Base-by-base conservation (phyloP, 2,888 invertebrate genomes). In the Melitaea athalia region DNA sequence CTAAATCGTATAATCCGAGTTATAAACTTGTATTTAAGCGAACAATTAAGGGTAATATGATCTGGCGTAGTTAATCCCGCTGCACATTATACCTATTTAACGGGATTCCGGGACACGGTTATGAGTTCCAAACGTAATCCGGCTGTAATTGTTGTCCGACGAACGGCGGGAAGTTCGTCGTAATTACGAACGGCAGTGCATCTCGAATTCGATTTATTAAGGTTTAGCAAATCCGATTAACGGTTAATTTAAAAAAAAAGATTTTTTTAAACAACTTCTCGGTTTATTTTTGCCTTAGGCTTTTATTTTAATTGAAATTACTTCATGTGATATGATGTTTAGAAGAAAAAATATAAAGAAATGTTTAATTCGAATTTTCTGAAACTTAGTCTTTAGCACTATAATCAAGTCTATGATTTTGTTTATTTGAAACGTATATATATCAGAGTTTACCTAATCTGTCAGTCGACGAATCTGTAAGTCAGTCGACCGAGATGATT, bases 61-160 rank as follows among this genome's bases (percentile, higher is more conserved):
- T 88, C 85, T 83, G 74, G 82, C 81, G 74, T 78, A 73, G 80
- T 85, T 89, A 91, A 91, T 88, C 89, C 89, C 78, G 78, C 77
- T 83, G 86, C 82, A 83, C 87, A 88, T 89, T 89, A 89, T 87
- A 89, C 87, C 87, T 89, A 88, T 89, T 91, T 91, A 91, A 89
- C 88, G 80, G 85, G 85, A 87, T 85, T 83, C 82, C 82, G 81
- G 84, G 83, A 84, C 81, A 83, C 84, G 78, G 85, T 89, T 91
- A 91, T 89, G 89, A 91, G 85, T 84, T 70, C 64, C 59, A 70
- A 64, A 55, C 68, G 70, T 74, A 91, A 91, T 91, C 91, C 90
- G 80, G 72, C 81, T 80, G 80, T 89, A 91, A 91, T 89, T 89
- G 89, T 87, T 89, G 90, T 89, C 89, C 90, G 85, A 88, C 85